Evolutionary conservation across 1,140 invertebrate genomes (phyloP).

Genomic region (Archegozetes longisetosus): DNA sequence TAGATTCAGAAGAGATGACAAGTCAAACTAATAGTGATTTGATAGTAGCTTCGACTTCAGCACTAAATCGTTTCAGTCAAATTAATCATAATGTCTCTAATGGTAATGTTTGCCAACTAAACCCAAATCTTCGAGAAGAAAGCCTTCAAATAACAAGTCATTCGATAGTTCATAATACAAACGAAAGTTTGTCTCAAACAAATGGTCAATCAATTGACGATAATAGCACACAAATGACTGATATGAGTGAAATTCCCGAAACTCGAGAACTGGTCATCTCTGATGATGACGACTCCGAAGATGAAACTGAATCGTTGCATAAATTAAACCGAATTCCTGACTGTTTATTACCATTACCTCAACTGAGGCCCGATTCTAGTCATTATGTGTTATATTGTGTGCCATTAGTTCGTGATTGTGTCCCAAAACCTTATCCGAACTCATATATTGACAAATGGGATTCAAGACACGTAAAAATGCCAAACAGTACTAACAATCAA

Average conservation of each 20-base stretch:
- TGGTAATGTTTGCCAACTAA: too few relatives aligned
- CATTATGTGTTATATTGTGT: not conserved
- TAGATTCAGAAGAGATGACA: too few relatives aligned
- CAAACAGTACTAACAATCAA: not conserved
- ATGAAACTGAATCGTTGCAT: not conserved
- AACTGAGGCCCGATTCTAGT: not conserved
- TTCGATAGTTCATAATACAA: too few relatives aligned
- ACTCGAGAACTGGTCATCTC: not conserved
- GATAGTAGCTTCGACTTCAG: too few relatives aligned
- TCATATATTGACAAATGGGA: not conserved
- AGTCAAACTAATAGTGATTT: too few relatives aligned
- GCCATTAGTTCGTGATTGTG: not conserved
- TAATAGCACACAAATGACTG: not conserved
- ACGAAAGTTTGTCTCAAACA: not conserved
- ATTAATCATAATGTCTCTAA: too few relatives aligned
- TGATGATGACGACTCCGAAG: not conserved
- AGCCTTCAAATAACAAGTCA: too few relatives aligned
- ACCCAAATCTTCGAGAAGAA: too few relatives aligned
- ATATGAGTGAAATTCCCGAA: not conserved
- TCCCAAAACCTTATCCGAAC: not conserved
- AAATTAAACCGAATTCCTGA: not conserved
- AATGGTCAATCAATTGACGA: not conserved
- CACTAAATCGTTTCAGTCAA: too few relatives aligned
- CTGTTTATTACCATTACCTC: not conserved
- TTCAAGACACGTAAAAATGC: not conserved